Conservation (phyloP, 2,888 invertebrate genomes). For the Drosophila acutilabella region DNA sequence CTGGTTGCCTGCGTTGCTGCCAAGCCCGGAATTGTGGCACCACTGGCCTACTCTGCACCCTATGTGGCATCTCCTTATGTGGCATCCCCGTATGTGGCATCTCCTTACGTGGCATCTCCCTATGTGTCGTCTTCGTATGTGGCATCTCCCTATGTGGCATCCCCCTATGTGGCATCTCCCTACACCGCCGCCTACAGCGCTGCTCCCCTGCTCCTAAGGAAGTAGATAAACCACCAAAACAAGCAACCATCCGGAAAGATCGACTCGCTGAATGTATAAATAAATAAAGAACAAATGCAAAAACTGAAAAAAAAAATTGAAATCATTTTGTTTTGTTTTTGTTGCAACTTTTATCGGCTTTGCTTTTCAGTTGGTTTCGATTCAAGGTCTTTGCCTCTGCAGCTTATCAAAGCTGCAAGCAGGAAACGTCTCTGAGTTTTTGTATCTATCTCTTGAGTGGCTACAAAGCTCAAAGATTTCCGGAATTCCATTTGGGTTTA, state of each 20-base stretch:
- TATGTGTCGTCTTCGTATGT: constrained; percentile 76
- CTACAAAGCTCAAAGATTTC: constrained; percentile 34
- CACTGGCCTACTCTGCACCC: constrained; percentile 84
- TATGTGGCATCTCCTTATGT: constrained; percentile 76
- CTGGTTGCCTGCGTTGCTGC: constrained; percentile 77
- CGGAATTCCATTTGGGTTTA: constrained; percentile 14
- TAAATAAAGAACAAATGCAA: constrained; percentile 16
- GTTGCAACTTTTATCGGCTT: constrained; percentile 24
- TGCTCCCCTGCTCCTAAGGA: constrained; percentile 66
- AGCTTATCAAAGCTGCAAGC: constrained; percentile 35
- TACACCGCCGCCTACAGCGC: constrained; percentile 64
- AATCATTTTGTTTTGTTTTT: constrained; percentile 25
- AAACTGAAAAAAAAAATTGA: constrained; percentile 18
- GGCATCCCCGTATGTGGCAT: constrained; percentile 82
- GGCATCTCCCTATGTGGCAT: constrained; percentile 65
- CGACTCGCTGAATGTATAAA: constrained; percentile 13
- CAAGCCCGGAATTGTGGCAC: constrained; percentile 81
- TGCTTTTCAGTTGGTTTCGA: constrained; percentile 4
- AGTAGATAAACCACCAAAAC: constrained; percentile 46
- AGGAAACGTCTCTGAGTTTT: constrained; percentile 40
- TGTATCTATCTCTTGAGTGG: constrained; percentile 37
- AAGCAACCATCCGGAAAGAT: constrained; percentile 20
- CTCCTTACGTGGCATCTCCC: constrained; percentile 80
- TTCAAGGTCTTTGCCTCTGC: constrained; percentile 59
- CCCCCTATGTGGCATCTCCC: constrained; percentile 67